Percentiles rank a stretch among this genome's conserved stretches.
Evolutionary conservation across 2,888 invertebrate genomes (phyloP).

Genomic region (Odontocolon sp.): DNA sequence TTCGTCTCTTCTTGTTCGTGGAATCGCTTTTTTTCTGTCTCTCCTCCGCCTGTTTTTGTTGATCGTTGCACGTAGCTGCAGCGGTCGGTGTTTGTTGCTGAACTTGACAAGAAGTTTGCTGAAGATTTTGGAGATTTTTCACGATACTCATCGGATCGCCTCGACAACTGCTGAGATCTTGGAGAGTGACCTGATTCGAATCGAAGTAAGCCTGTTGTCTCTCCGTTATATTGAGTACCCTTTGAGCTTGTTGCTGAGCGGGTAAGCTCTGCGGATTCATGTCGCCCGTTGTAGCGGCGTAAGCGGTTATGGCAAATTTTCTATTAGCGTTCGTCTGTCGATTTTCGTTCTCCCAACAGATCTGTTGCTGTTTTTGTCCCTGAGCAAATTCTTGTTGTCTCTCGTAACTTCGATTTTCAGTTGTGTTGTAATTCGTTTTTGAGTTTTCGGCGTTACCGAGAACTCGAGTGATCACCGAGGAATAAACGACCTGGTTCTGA

Average conservation of each 20-base stretch:
- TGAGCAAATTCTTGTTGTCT: constrained; percentile 79
- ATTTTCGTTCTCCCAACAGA: constrained; percentile 78
- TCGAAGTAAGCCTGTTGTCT: constrained; percentile 87
- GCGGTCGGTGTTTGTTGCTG: constrained; percentile 79
- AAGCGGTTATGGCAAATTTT: constrained; percentile 71
- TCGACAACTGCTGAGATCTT: constrained; percentile 88
- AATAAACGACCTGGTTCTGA: constrained; percentile 87
- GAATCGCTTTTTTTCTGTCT: constrained; percentile 74
- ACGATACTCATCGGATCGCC: constrained; percentile 90
- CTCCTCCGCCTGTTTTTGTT: constrained; percentile 79
- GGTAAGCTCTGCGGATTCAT: constrained; percentile 81
- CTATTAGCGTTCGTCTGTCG: constrained; percentile 67
- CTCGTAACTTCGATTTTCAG: constrained; percentile 74
- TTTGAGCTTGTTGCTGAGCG: constrained; percentile 80
- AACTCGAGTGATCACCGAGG: constrained; percentile 91
- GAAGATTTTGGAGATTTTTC: constrained; percentile 86
- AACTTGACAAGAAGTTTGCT: constrained; percentile 83
- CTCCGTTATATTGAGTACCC: constrained; percentile 81
- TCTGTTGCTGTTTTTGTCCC: constrained; percentile 81
- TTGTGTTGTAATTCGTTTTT: constrained; percentile 69
- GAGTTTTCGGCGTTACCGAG: constrained; percentile 84
- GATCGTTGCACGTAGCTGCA: constrained; percentile 67
- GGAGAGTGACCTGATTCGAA: constrained; percentile 84
- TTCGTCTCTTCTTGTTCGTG: constrained; percentile 83
- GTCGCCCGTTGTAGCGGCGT: constrained; percentile 77